Conservation (phyloP, 2,113 vertebrate genomes). For the Oriolus oriolus region DNA sequence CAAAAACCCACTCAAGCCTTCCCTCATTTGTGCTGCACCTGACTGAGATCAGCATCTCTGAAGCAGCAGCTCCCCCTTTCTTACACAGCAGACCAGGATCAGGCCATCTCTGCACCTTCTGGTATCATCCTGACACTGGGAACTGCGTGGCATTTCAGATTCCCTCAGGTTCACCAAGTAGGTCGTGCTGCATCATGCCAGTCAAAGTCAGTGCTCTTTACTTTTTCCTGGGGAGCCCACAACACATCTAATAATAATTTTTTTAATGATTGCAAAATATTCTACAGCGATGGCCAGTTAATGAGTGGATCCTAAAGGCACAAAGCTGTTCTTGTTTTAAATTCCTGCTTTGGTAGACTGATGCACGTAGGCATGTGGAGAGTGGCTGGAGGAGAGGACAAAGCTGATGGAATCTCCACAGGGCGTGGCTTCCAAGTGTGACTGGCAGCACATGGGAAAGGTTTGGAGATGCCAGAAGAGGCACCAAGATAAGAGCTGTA, state of each 20-base stretch:
- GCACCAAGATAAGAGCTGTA: neutral
- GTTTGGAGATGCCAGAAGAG: neutral
- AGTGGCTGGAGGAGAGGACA: neutral
- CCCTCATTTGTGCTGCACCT: neutral
- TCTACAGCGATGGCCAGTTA: neutral
- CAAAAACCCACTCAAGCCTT: neutral
- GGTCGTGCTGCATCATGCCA: neutral
- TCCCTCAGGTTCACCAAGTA: neutral
- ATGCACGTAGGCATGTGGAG: neutral
- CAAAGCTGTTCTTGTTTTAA: neutral
- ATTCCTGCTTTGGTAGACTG: neutral
- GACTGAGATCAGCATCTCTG: neutral
- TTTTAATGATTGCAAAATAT: rapidly evolving
- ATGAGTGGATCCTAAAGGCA: neutral
- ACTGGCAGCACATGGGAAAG: neutral
- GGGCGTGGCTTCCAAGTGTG: neutral
- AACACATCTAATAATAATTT: neutral
- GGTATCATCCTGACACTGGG: neutral
- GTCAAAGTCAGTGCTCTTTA: neutral
- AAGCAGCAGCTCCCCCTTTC: neutral
- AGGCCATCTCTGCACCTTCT: neutral
- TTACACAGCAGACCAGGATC: neutral
- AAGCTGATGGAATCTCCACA: neutral
- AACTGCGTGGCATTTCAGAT: neutral
- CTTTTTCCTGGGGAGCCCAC: neutral